Percentiles rank a stretch among this genome's conserved stretches.
phyloP scores from a whole-genome alignment of 1,140 invertebrate genomes.

The Listronotus bonariensis region DNA sequence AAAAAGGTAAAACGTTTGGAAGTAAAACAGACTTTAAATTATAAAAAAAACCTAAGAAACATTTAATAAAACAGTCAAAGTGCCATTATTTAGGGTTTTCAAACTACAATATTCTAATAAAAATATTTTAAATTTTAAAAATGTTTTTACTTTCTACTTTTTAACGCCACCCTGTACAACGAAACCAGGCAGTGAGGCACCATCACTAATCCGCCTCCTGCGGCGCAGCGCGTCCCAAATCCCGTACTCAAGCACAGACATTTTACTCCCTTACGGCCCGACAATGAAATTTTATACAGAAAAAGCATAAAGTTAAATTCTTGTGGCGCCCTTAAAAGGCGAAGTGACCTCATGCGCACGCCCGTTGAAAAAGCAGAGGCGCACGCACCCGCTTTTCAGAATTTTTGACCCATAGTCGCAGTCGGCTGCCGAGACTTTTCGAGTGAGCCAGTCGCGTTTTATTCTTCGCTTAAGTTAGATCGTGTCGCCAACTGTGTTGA shows the following conservation, averaged over 20 bases:
- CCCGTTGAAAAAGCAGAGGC: constrained; percentile 2
- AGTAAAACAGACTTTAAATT: too few relatives aligned
- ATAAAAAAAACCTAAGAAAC: too few relatives aligned
- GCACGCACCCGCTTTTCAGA: constrained; percentile 23
- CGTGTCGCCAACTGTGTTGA: constrained; percentile 1
- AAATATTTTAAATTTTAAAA: too few relatives aligned
- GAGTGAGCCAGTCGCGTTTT: constrained; percentile 17
- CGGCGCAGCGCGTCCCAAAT: constrained; percentile 1
- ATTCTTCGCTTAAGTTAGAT: constrained; percentile 13
- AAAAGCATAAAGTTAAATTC: constrained; percentile 29
- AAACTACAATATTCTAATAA: too few relatives aligned
- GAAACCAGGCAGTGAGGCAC: constrained; percentile 1
- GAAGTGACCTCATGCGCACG: constrained; percentile 12
- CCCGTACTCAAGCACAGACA: not conserved
- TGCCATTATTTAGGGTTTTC: too few relatives aligned
- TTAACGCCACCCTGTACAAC: not conserved
- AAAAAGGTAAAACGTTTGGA: too few relatives aligned
- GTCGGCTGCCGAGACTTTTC: constrained; percentile 6
- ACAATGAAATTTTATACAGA: constrained; percentile 30
- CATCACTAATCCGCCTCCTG: not conserved
- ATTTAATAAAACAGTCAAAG: too few relatives aligned
- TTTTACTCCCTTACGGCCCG: constrained; percentile 6
- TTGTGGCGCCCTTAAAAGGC: constrained; percentile 27
- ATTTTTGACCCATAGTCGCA: constrained; percentile 14
- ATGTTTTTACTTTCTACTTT: not conserved